Percentiles rank a stretch among this genome's conserved stretches.
These are phyloP conservation scores for Poecilia velifera DNA, from an alignment of 2,797 vertebrate species.

Conservation along the genomic window DNA sequence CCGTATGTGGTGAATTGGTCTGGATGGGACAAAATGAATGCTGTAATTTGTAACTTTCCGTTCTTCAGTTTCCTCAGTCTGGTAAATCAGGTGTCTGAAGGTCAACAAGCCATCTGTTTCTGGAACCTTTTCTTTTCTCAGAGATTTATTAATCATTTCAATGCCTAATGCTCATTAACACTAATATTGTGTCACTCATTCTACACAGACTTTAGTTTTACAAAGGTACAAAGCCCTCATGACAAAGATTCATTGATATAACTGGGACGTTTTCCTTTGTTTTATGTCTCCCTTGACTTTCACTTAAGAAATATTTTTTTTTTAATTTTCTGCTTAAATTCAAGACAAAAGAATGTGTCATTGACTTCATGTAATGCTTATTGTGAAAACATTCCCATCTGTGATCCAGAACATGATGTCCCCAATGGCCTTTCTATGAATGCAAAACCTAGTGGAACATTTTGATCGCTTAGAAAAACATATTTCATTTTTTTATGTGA, in stretches of 20 bases:
- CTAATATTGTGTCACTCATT: too few species aligned
- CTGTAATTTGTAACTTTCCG: slow-evolving; percentile 9
- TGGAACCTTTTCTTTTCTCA: not conserved
- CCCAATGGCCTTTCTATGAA: not conserved
- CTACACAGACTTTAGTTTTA: not conserved
- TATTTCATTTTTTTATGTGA: not conserved
- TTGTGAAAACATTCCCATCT: not conserved
- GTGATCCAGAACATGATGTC: not conserved
- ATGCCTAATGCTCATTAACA: not conserved
- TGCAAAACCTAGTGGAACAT: not conserved
- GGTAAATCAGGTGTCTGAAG: not conserved
- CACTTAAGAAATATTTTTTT: not conserved
- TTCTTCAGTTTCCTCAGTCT: not conserved
- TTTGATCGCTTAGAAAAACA: not conserved
- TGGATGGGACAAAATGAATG: not conserved
- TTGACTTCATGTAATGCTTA: not conserved
- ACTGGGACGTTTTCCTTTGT: not conserved
- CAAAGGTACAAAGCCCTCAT: not conserved
- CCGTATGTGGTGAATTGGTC: not conserved
- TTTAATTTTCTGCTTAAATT: too few species aligned
- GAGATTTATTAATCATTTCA: not conserved
- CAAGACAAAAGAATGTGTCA: not conserved
- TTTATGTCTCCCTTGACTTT: not conserved
- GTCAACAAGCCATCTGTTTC: not conserved
- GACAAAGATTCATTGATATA: not conserved